Percentiles rank a stretch among this genome's conserved stretches.
These are phyloP conservation scores for Andrena camellia DNA, from an alignment of 2,888 invertebrate genomes.

Conservation along the genomic window DNA sequence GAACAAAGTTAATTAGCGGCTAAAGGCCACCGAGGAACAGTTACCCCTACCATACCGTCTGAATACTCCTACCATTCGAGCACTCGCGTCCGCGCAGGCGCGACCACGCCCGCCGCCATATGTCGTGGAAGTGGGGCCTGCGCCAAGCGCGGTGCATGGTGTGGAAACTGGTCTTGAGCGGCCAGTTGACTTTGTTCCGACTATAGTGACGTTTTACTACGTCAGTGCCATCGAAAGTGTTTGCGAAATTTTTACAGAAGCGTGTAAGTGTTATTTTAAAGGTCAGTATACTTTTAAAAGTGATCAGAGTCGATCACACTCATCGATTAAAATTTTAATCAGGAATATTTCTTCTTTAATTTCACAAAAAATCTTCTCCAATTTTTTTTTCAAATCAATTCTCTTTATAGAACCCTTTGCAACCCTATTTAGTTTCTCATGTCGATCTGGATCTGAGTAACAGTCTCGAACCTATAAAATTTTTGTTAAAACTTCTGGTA, in stretches of 20 bases:
- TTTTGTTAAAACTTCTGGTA: not conserved
- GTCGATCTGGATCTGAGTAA: not conserved
- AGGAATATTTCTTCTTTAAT: not conserved
- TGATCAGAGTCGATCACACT: not conserved
- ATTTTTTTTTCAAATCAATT: not conserved
- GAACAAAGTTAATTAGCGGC: not conserved
- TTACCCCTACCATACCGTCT: not conserved
- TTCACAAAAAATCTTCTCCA: not conserved
- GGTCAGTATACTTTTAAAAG: not conserved
- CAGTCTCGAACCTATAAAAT: not conserved
- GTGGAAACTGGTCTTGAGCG: not conserved
- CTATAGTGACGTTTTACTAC: not conserved
- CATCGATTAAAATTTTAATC: not conserved
- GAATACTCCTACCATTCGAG: not conserved
- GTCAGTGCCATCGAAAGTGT: constrained; percentile 7
- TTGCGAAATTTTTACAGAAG: not conserved
- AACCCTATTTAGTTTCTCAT: not conserved
- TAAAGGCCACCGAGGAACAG: not conserved
- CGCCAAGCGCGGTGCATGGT: not conserved
- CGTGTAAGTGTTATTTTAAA: not conserved
- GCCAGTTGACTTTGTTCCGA: not conserved
- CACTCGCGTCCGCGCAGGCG: not conserved
- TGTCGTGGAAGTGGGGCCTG: too few relatives aligned
- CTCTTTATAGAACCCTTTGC: not conserved
- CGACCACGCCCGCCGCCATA: not conserved